phyloP scores from a whole-genome alignment of 2,888 invertebrate species.

The Polyploca ridens region DNA sequence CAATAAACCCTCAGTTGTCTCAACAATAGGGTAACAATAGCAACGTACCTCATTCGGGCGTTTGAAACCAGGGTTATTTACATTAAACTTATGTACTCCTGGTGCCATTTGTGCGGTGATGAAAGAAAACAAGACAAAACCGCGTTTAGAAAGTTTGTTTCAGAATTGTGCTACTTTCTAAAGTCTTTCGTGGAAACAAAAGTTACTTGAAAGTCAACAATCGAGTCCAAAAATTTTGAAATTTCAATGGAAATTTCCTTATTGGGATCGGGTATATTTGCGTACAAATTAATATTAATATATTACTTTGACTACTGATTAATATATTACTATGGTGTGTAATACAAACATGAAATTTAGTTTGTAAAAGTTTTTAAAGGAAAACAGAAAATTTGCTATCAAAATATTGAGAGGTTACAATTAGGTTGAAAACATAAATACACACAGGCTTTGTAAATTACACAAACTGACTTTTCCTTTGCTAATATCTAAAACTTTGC shows the following conservation, averaged over 20 bases:
- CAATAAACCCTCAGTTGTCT: neutral
- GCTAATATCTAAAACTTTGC: neutral
- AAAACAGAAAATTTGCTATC: too few relatives aligned
- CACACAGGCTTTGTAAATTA: neutral
- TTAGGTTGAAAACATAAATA: too few relatives aligned
- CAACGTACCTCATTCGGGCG: neutral
- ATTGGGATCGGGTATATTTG: neutral
- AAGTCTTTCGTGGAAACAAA: neutral
- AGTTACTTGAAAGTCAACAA: neutral
- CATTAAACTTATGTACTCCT: conserved; percentile 27
- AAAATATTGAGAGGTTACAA: too few relatives aligned
- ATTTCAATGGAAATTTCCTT: neutral
- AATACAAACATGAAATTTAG: too few relatives aligned
- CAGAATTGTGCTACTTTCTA: neutral
- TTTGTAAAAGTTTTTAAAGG: too few relatives aligned
- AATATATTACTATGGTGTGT: too few relatives aligned
- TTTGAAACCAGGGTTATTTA: neutral
- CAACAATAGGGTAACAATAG: conserved; percentile 2
- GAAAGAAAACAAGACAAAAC: neutral
- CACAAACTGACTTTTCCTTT: neutral
- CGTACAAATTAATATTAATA: too few relatives aligned
- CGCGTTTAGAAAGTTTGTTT: neutral
- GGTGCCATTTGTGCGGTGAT: conserved; percentile 19
- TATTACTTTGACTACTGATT: too few relatives aligned
- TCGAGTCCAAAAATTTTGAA: too few relatives aligned